phyloP scores from a whole-genome alignment of 2,888 invertebrate species.

The Dendrolimus houi region DNA sequence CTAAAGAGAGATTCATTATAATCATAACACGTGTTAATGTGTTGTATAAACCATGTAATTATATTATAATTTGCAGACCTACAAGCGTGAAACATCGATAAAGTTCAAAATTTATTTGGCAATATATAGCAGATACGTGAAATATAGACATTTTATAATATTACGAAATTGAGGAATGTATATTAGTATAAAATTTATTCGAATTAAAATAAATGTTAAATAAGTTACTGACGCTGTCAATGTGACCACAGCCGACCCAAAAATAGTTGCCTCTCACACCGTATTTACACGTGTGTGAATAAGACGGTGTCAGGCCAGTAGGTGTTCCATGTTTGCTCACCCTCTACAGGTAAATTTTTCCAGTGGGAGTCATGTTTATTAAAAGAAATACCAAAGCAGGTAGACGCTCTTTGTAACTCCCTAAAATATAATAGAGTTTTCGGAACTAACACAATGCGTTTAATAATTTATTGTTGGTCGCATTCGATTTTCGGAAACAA shows the following conservation, averaged over 20 bases:
- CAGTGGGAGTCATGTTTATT: constrained; percentile 60
- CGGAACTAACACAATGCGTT: constrained; percentile 69
- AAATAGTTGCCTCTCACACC: constrained; percentile 17
- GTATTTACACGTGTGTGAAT: constrained; percentile 18
- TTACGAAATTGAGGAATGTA: no score
- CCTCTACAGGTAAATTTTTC: constrained; percentile 65
- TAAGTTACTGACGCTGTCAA: background rate
- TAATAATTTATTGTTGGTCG: constrained; percentile 66
- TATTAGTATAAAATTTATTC: no score
- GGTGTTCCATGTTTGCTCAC: constrained; percentile 62
- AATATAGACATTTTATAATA: no score
- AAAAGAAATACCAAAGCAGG: constrained; percentile 66
- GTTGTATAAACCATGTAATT: no score
- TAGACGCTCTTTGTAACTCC: constrained; percentile 55
- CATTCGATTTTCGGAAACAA: constrained; percentile 56
- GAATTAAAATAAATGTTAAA: no score
- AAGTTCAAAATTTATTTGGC: no score
- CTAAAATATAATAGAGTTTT: constrained; percentile 69
- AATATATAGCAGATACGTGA: no score
- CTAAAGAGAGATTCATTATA: no score
- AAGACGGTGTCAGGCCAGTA: constrained; percentile 29
- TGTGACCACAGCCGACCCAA: background rate
- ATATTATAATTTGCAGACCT: no score
- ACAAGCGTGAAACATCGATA: no score
- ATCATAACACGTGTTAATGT: no score